These are phyloP conservation scores for Apotomis capreana DNA, from an alignment of 2,888 invertebrate genomes.

Conservation along the genomic window DNA sequence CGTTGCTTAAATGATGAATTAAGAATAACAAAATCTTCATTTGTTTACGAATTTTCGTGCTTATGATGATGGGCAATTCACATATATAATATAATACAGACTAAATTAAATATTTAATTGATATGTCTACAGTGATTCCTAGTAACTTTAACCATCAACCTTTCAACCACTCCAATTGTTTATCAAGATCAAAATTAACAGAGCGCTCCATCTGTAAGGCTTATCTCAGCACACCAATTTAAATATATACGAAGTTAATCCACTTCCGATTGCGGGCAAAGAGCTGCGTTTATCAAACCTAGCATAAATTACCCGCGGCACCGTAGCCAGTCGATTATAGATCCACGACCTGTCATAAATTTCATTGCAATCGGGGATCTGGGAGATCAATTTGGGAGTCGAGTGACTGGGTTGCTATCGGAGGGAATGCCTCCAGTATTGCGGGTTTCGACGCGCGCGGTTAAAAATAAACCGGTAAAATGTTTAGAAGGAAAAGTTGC, in stretches of 20 bases:
- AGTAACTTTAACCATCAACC: neutral
- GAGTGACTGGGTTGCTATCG: slow-evolving; percentile 44
- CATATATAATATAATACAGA: too few species aligned
- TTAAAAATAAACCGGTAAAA: slow-evolving; percentile 5
- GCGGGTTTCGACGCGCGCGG: slow-evolving; percentile 1
- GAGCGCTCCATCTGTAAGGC: slow-evolving; percentile 4
- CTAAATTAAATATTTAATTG: too few species aligned
- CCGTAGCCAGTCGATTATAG: slow-evolving; percentile 73
- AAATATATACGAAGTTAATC: slow-evolving; percentile 30
- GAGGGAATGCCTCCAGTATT: slow-evolving; percentile 5
- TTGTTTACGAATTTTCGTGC: too few species aligned
- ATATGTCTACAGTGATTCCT: neutral
- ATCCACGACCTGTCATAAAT: slow-evolving; percentile 80
- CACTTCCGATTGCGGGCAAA: slow-evolving; percentile 37
- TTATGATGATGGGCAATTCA: too few species aligned
- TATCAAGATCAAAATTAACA: slow-evolving; percentile 32
- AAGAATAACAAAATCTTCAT: too few species aligned
- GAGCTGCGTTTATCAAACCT: slow-evolving; percentile 56
- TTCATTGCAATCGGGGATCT: slow-evolving; percentile 79
- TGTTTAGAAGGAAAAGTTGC: slow-evolving; percentile 2
- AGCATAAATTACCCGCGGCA: slow-evolving; percentile 57
- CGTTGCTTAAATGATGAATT: too few species aligned
- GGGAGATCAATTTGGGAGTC: slow-evolving; percentile 74
- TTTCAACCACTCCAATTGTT: neutral
- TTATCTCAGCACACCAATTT: slow-evolving; percentile 44